Evolutionary conservation across 2,888 invertebrate genomes (phyloP), one percentile per base, ranked within the genome.

Genomic region (Lithophane semibrunnea): DNA sequence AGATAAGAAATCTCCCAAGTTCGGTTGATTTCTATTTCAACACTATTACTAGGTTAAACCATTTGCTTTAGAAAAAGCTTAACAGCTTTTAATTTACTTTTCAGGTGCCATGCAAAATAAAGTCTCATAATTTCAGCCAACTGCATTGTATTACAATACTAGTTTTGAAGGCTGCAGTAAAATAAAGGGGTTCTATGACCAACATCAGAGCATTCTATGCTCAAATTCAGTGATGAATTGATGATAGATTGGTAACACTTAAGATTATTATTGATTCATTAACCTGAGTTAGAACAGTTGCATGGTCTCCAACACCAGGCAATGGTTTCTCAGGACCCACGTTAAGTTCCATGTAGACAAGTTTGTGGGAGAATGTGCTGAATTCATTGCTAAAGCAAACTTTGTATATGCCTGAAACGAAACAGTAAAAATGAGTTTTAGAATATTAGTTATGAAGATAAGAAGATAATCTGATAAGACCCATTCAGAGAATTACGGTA

Each of bases 361-460:
- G 97, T 96, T 99, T 99, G 93, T 99, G 99, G 12, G 99, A 99
- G 95, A 99, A 99, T 74, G 99, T 99, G 68, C 99, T 99, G 94
- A 99, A 99, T 94, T 99, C 99, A 96, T 99, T 99, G 94, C 99
- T 99, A 95, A 99, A 99, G 96, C 99, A 99, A 18, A 98, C 98
- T 83, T 98, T 97, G 92, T 99, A 99, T 0, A 98, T 97, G 83
- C 99, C 99, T 89, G 97, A 90, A 88, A 95, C 64, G 74, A 21
- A 67, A 77, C 16, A 37, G 7, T 13, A 13, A 18, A 47, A 74
- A 52, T 75, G 4, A 60, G 8, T 44, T 0, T 24, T 21, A 0
- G 7, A 42, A 60, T 54, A 58, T 44, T 16, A 67, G 12, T 49
- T 24, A 58, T 3, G 24, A 29, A 21, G n/a, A n/a, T n/a, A n/a